Evolutionary conservation across 2,797 vertebrate species (phyloP), one percentile per base, ranked within the genome.

Genomic region (Tokudaia tokunoshimensis): DNA sequence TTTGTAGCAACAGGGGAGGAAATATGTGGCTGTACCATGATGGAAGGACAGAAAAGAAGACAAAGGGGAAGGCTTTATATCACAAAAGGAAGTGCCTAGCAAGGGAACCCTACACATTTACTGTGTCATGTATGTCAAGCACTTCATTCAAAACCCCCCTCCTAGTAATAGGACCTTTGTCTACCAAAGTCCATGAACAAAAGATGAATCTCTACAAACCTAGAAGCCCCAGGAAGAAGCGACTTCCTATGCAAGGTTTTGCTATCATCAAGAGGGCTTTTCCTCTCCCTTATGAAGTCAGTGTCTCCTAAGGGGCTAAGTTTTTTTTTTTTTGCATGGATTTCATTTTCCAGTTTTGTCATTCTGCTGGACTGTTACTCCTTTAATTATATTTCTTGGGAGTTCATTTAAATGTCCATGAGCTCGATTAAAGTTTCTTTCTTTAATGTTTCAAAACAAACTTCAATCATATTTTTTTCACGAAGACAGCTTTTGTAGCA

Each of bases 321-420:
- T 70, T 9, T 70, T 67, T 63, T 29, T 61, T 78, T 88, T 89
- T 81, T 41, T 79, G 0, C 44, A 26, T 47, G 29, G 2, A 91
- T 97, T 97, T 93, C 31, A 15, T 91, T 95, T 93, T 47, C 72
- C 88, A 92, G 86, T 92, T 96, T 92, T 95, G 50, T 92, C 85
- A 63, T 94, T 94, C 63, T 74, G 2, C 10, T 89, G 65, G 26
- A 61, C 84, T 50, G 87, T 85, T 52, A 75, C 52, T 89, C 74
- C 13, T 94, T 89, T 94, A 90, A 94, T 95, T 88, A 8, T 70
- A 76, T 91, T 93, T 93, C 37, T 26, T 95, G 13, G 61, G n/a
- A 85, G 57, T 93, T 92, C 61, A 91, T 65, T 93, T 97, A 91
- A 83, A 84, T 92, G n/a, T 79, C 70, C 81, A 89, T 31, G 50